These are phyloP conservation scores for Germaria angustata DNA, from an alignment of 2,888 invertebrate species.

Conservation along the genomic window DNA sequence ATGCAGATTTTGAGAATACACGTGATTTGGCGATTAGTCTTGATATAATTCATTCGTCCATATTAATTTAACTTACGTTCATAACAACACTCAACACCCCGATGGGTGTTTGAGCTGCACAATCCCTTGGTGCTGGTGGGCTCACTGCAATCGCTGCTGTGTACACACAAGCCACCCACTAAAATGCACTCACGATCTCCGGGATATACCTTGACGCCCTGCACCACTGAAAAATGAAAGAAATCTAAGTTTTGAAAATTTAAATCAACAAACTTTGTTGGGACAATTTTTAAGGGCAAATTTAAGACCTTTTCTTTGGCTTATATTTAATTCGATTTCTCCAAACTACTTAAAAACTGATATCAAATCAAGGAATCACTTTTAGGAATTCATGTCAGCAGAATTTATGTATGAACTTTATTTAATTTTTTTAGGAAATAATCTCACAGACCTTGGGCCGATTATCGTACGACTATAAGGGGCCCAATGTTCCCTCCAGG, in stretches of 20 bases:
- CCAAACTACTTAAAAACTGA: too few species aligned
- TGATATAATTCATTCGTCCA: background rate
- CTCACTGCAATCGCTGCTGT: constrained; percentile 73
- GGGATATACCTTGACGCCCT: constrained; percentile 76
- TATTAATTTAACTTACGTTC: constrained; percentile 73
- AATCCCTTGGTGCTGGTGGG: constrained; percentile 76
- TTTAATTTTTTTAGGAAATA: too few species aligned
- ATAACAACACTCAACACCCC: constrained; percentile 79
- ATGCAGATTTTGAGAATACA: constrained; percentile 13
- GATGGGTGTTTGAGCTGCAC: constrained; percentile 74
- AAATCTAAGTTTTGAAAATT: background rate
- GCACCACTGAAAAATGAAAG: constrained; percentile 71
- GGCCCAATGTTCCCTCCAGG: too few species aligned
- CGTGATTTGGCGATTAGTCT: constrained; percentile 46
- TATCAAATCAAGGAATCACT: too few species aligned
- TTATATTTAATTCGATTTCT: too few species aligned
- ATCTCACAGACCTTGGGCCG: too few species aligned
- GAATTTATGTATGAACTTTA: too few species aligned
- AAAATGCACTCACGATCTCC: constrained; percentile 76
- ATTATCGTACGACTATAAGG: too few species aligned
- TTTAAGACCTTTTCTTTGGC: too few species aligned
- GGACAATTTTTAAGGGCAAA: too few species aligned
- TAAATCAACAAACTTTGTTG: too few species aligned
- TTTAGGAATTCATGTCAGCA: too few species aligned
- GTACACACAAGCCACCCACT: constrained; percentile 78